Base-by-base conservation (phyloP, 2,797 vertebrate species). In the Betta splendens region DNA sequence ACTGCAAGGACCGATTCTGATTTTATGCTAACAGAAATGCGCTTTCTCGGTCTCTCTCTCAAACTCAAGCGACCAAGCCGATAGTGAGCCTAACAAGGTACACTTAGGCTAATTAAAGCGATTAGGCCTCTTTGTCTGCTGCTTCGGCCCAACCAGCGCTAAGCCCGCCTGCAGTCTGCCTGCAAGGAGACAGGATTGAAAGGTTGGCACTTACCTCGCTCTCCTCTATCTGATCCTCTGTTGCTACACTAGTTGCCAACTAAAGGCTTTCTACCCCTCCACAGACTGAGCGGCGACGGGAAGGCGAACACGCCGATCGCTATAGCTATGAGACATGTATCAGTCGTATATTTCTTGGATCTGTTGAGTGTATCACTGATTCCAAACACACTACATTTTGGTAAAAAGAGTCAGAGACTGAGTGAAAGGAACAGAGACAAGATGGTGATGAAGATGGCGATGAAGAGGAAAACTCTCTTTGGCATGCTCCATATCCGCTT, bases 191-290 rank as follows among this genome's bases (percentile, higher is more conserved):
- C 67, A 66, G 69, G 68, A 89, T 70, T 74, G 75, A 78, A 56
- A 83, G 84, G 70, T 85, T 92, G 90, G 89, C 91, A 91, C 72
- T 76, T 57, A 77, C 79, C 82, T 85, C 48, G 22, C 60, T 68
- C 65, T 85, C 75, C 89, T 90, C 88, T 87, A 92, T 93, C 89
- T 91, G 87, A 89, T 83, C 83, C 89, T 88, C 91, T 91, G 92
- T 91, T 92, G 92, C 90, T 91, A 91, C 65, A 64, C 56, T 38
- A 39, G 59, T 80, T 70, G 75, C 72, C 71, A 83, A 80, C 89
- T 92, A 90, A 92, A 85, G 87, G 59, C 88, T 85, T 90, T 86
- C 87, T 89, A 85, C 81, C 77, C 68, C 73, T 91, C 89, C 40
- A 33, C 13, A n/a, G 16, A 16, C 3, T 9, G 7, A 12, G 45